These are phyloP conservation scores for Etheostoma perlongum DNA, from an alignment of 2,797 vertebrate species.

Conservation along the genomic window DNA sequence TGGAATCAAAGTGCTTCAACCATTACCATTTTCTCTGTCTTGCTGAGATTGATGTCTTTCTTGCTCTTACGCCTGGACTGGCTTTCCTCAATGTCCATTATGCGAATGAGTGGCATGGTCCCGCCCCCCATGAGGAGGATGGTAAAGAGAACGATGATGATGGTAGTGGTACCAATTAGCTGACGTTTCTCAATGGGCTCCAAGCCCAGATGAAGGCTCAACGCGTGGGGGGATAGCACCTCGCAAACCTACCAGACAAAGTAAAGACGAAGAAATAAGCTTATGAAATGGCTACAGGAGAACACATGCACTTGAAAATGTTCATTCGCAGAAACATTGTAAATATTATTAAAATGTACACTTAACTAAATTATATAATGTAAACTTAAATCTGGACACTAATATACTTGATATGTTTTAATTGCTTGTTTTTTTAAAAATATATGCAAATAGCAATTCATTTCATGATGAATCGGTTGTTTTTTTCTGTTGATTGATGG, in stretches of 20 bases:
- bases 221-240: constrained; percentile 97
- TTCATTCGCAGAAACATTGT: no score
- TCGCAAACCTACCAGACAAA: constrained; percentile 87
- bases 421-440: background rate
- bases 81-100: constrained; percentile 96
- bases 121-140: constrained; percentile 94
- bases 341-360: no score
- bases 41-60: constrained; percentile 98
- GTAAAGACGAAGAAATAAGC: fast-evolving
- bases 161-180: constrained; percentile 97
- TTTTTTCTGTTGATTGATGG: background rate
- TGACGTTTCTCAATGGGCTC: constrained; percentile 98
- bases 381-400: background rate
- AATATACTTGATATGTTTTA: background rate
- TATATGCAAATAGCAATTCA: background rate
- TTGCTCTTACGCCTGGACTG: constrained; percentile 90
- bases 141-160: constrained; percentile 97
- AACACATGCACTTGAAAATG: background rate
- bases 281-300: background rate
- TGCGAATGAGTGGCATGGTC: constrained; percentile 96
- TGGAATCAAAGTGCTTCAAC: background rate
- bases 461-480: no score
- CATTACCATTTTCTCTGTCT: constrained; percentile 98
- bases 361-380: background rate
- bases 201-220: constrained; percentile 96